Percentiles rank a stretch among this genome's conserved stretches.
phyloP scores from a whole-genome alignment of 2,888 invertebrate species.

The Apamea epomidion region DNA sequence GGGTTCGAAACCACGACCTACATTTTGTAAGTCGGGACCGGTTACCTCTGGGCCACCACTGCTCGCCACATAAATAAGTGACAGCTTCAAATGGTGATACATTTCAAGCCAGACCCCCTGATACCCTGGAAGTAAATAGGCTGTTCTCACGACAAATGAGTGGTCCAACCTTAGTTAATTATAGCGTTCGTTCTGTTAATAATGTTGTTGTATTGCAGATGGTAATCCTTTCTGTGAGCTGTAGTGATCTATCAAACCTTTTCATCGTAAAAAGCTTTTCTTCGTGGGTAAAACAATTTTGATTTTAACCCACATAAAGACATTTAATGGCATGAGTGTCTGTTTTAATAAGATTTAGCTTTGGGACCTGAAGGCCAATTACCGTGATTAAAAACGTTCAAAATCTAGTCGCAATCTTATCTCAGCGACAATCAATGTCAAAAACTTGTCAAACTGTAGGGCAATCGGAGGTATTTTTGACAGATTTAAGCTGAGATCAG shows the following conservation, averaged over 20 bases:
- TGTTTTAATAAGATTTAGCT: neutral
- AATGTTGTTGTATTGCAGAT: slow-evolving; percentile 32
- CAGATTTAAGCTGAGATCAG: too few relatives aligned
- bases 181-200: slow-evolving; percentile 27
- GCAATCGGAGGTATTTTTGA: too few relatives aligned
- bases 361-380: neutral
- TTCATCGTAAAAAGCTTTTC: neutral
- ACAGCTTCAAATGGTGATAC: slow-evolving; percentile 22
- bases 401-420: too few relatives aligned
- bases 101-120: slow-evolving; percentile 10
- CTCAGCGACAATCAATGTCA: too few relatives aligned
- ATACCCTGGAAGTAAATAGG: slow-evolving; percentile 1
- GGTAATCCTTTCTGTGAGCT: slow-evolving; percentile 2
- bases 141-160: slow-evolving; percentile 39
- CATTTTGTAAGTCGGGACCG: neutral
- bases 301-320: neutral
- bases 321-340: neutral
- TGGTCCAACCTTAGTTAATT: slow-evolving; percentile 50
- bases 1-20: neutral
- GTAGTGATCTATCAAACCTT: slow-evolving; percentile 4
- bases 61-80: neutral
- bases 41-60: neutral
- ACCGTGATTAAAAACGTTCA: too few relatives aligned
- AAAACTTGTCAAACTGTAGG: too few relatives aligned
- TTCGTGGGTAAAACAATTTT: neutral